Conservation (phyloP, 2,113 vertebrate genomes). For the human region GRCh38 chr3:133375001-133375500, state of each 20-base stretch:
- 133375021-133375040: background rate
- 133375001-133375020: background rate
- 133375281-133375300: background rate
- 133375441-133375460: slow-evolving; percentile 55
- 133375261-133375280: background rate
- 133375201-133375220: background rate
- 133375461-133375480: slow-evolving; percentile 68
- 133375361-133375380: background rate
- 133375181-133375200: slow-evolving; percentile 18
- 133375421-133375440: slow-evolving; percentile 53
- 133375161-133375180: background rate
- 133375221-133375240: background rate
- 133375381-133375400: slow-evolving; percentile 33
- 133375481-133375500: slow-evolving; percentile 67
- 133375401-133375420: slow-evolving; percentile 48
- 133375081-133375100: background rate
- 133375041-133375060: background rate
- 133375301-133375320: background rate
- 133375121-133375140: background rate
- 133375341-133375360: background rate
- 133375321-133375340: background rate
- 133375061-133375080: background rate
- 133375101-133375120: background rate
- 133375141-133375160: background rate
- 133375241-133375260: background rate